Evolutionary conservation across 2,888 invertebrate genomes (phyloP), one percentile per base, ranked within the genome.

Genomic region (Volucella bombylans): DNA sequence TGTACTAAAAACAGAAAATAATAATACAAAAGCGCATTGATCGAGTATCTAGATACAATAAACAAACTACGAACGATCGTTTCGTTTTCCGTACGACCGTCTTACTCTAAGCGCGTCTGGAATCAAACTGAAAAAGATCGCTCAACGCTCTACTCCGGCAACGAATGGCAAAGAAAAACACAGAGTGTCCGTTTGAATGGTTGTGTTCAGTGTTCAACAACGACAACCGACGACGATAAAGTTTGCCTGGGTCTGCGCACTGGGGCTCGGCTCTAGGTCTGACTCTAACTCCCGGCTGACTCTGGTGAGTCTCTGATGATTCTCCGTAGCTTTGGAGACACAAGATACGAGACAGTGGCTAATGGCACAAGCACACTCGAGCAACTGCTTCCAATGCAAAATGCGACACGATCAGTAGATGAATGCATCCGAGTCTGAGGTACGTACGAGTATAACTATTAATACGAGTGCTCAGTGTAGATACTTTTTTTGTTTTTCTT

Each of bases 61-160:
- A 78, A 49, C 11, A 71, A 55, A 52, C 57, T 55, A 77, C 55
- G 55, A 45, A 14, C 65, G 50, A 65, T 31, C 49, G 50, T 14
- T 18, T 12, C 65, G 72, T 45, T 62, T 72, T 72, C 68, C 72
- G 47, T 43, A 62, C 62, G 72, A 62, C 57, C 81, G 85, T 81
- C 85, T 81, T 85, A 73, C 85, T 85, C 81, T 81, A 81, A 85
- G 80, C 81, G 81, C 80, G 85, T 85, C 85, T 85, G 85, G 81
- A 85, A 85, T 77, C 72, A 62, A 81, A 85, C 85, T 85, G 85
- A 85, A 81, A 81, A 85, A 72, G 68, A 76, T 85, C 77, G 85
- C 81, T 80, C 85, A 57, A 67, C 39, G 50, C 43, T 39, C 14
- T 50, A 6, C 50, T 14, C 50, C 8, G 50, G 1, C 15, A 50